Percentiles rank a stretch among this genome's conserved stretches.
Conservation (phyloP, 2,113 vertebrate species). For the Serinus canaria region DNA sequence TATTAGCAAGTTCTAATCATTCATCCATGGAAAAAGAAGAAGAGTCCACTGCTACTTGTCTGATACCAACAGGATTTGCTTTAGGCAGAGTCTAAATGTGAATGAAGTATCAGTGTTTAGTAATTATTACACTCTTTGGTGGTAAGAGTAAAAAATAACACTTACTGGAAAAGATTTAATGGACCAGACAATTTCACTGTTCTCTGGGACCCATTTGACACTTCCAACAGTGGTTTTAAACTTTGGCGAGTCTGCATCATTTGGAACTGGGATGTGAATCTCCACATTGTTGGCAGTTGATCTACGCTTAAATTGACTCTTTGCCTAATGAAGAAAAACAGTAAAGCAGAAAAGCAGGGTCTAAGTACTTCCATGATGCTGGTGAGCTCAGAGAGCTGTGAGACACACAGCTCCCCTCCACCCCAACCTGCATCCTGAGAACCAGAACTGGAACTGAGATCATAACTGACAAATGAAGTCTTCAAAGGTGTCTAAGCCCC, state of each 20-base stretch:
- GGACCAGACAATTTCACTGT: slow-evolving; percentile 98
- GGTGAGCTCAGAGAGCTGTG: neutral
- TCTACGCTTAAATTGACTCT: slow-evolving; percentile 95
- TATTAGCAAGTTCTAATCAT: neutral
- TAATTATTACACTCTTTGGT: neutral
- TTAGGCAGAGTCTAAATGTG: neutral
- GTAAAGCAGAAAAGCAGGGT: neutral
- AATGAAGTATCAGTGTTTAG: neutral
- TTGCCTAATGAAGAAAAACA: slow-evolving; percentile 76
- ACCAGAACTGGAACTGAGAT: neutral
- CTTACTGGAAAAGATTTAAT: slow-evolving; percentile 98
- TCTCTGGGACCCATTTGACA: slow-evolving; percentile 98
- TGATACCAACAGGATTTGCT: neutral
- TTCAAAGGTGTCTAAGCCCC: neutral
- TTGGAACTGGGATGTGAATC: slow-evolving; percentile 98
- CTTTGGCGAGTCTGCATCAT: slow-evolving; percentile 95
- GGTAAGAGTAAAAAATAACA: neutral
- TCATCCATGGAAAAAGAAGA: neutral
- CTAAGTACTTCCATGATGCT: neutral
- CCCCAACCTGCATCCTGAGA: fast-evolving
- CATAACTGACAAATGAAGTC: neutral
- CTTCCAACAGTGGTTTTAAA: slow-evolving; percentile 98
- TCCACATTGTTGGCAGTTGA: slow-evolving; percentile 98
- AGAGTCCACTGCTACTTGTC: neutral
- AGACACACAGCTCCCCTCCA: neutral